These are phyloP conservation scores for Onychorhynchus coronatus DNA, from an alignment of 2,113 vertebrate species.

Conservation along the genomic window DNA sequence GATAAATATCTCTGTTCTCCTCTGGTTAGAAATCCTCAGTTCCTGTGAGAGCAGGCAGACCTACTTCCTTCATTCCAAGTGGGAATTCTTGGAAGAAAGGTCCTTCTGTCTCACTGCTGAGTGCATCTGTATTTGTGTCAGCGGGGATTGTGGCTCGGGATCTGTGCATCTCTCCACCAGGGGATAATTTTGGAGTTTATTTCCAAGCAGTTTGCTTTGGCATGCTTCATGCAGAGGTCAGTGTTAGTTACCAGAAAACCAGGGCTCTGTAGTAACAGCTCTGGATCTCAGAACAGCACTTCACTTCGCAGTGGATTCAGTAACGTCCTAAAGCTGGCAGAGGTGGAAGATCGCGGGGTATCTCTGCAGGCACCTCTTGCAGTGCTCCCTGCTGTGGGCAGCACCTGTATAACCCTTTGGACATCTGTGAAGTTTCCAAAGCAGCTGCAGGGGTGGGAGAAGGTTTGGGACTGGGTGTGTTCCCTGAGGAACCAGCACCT, in stretches of 20 bases:
- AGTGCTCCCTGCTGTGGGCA: neutral
- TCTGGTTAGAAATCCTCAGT: neutral
- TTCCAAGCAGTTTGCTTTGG: neutral
- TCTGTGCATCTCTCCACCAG: neutral
- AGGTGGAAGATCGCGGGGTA: neutral
- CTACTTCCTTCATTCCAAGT: neutral
- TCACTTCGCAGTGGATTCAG: neutral
- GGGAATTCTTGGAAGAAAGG: neutral
- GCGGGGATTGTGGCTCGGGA: neutral
- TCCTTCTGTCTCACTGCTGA: neutral
- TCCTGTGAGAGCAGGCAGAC: neutral
- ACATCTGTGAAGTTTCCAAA: neutral
- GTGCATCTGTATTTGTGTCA: neutral
- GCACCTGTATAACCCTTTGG: neutral
- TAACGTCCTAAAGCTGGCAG: neutral
- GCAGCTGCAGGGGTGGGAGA: neutral
- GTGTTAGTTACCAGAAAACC: neutral
- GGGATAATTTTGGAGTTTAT: neutral
- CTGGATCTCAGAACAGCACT: neutral
- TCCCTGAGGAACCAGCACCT: neutral
- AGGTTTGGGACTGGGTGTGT: neutral
- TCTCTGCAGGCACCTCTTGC: neutral
- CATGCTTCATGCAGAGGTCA: neutral
- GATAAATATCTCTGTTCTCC: neutral
- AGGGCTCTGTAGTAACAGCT: neutral